Evolutionary conservation across 2,888 invertebrate genomes (phyloP), one percentile per base, ranked within the genome.

Genomic region (Brachynemurus nebulosus): DNA sequence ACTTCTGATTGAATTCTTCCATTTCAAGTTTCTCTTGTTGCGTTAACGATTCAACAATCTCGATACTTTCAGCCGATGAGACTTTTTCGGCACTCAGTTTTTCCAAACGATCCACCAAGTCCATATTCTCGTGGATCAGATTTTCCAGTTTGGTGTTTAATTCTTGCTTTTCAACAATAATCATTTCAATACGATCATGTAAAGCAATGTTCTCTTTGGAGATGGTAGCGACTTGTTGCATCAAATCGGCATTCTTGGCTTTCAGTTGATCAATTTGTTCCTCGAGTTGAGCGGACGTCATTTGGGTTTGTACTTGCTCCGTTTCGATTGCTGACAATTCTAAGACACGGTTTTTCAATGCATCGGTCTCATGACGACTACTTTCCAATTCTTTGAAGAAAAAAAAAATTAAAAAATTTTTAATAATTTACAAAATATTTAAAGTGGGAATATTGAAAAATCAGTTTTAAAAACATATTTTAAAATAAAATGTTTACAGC

Each of bases 201-300:
- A 76, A 60, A 39, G 74, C 71, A 40, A 70, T 66, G 47, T 72
- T 71, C 53, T 76, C 72, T 23, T 66, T 54, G 48, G 68, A 66
- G 16, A 73, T 54, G 37, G 67, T 63, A 44, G 70, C 66, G 45
- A 72, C 65, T 44, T 74, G 67, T 40, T 66, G 58, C 55, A 67
- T 62, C 20, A 74, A 53, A 52, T 67, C 65, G 51, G 65, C 65
- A 52, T 70, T 72, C 47, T 70, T 66, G 23, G 64, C 64, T 49
- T 67, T 65, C 3, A 78, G 56, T 45, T 68, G 63, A 54, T 63
- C 81, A 38, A 84, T 64, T 59, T 83, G 78, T 60, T 88, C 86
- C 61, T 89, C 88, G 47, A 85, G 62, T 54, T 86, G 81, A 27
- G 84, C 80, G 6, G 80, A 76, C 52, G 77, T 79, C 57, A 88